Evolutionary conservation across 2,113 vertebrate genomes (phyloP).

Genomic region (Megaceryle maxima): DNA sequence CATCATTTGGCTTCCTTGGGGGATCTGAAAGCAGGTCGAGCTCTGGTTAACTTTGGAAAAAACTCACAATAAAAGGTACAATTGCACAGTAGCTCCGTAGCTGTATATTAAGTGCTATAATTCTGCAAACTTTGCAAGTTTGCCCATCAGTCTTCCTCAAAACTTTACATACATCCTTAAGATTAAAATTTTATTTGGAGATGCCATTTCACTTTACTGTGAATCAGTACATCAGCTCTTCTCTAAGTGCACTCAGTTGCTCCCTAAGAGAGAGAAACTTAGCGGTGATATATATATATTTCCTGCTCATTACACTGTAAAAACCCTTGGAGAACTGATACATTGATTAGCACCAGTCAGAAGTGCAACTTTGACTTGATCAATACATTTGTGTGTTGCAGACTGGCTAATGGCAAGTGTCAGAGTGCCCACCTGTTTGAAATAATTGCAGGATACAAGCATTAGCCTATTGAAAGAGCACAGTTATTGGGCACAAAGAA

Average conservation of each 20-base stretch:
- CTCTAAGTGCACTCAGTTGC: slow-evolving; percentile 72
- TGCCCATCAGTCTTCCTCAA: slow-evolving; percentile 24
- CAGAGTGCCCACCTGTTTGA: slow-evolving; percentile 49
- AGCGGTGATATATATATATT: slow-evolving; percentile 57
- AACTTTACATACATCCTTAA: slow-evolving; percentile 48
- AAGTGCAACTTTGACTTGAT: slow-evolving; percentile 62
- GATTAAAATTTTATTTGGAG: slow-evolving; percentile 62
- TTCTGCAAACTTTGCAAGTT: slow-evolving; percentile 48
- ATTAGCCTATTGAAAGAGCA: slow-evolving; percentile 47
- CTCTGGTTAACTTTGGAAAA: slow-evolving; percentile 28
- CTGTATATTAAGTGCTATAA: background rate
- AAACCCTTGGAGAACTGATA: slow-evolving; percentile 69
- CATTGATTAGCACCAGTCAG: slow-evolving; percentile 68
- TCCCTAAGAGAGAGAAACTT: slow-evolving; percentile 74
- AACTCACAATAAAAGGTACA: background rate
- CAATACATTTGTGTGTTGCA: slow-evolving; percentile 39
- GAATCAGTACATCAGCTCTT: slow-evolving; percentile 71
- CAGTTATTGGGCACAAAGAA: slow-evolving; percentile 42
- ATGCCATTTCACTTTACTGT: slow-evolving; percentile 64
- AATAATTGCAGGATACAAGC: slow-evolving; percentile 57
- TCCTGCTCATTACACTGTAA: slow-evolving; percentile 70
- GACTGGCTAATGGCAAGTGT: slow-evolving; percentile 47
- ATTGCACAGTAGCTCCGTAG: background rate
- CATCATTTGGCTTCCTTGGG: background rate
- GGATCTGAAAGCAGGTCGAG: background rate